phyloP scores from a whole-genome alignment of 2,888 invertebrate species.

The Crematogaster levior region DNA sequence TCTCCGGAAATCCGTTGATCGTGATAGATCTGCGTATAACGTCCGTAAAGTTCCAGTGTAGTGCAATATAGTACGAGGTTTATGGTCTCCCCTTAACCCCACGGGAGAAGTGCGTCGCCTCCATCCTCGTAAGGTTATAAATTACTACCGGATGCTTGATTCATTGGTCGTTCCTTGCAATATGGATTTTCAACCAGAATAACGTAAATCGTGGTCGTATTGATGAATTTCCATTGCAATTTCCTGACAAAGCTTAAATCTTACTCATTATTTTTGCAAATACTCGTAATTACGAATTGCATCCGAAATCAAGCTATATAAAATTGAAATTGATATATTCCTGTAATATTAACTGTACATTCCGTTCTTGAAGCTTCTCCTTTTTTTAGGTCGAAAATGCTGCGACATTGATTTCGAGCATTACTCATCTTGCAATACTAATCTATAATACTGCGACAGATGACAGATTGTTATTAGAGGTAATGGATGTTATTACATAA shows the following conservation, averaged over 20 bases:
- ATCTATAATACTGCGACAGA: not conserved
- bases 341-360: not conserved
- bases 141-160: conserved; percentile 77
- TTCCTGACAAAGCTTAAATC: not conserved
- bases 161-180: conserved; percentile 65
- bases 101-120: conserved; percentile 74
- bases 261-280: conserved; percentile 17
- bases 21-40: conserved; percentile 81
- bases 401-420: not conserved
- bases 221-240: not conserved
- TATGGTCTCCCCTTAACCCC: conserved; percentile 66
- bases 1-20: conserved; percentile 77
- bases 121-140: conserved; percentile 77
- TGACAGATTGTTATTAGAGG: conserved; percentile 4
- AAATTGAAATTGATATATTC: not conserved
- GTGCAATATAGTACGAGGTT: conserved; percentile 62
- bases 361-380: not conserved
- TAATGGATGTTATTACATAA: not conserved
- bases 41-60: conserved; percentile 80
- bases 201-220: conserved; percentile 49
- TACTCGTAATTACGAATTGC: not conserved
- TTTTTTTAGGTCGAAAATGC: not conserved
- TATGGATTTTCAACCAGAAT: conserved; percentile 65
- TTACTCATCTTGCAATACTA: not conserved
- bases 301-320: not conserved